Evolutionary conservation across 2,888 invertebrate genomes (phyloP), one percentile per base, ranked within the genome.

Genomic region (Ypsolopha scabrella): DNA sequence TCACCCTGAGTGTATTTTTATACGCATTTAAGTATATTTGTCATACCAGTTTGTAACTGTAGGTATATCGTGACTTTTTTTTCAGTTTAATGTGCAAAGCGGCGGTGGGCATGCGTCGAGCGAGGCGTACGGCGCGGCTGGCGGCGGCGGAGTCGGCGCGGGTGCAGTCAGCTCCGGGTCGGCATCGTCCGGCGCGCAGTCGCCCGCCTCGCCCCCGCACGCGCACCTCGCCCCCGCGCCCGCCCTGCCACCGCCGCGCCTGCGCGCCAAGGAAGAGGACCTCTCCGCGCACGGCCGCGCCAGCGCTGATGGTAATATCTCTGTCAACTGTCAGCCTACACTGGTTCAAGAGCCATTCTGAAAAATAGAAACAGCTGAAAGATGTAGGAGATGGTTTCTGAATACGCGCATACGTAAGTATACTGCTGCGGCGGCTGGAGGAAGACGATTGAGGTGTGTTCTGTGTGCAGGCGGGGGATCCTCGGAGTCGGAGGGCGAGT

Each of bases 181-280:
- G 55, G 80, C 75, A 57, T 80, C 81, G 56, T 80, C 80, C 56
- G 82, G 82, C 59, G 80, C 80, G 67, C 79, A 79, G 71, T 80
- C 80, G 33, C 79, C 80, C 48, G 75, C 67, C 63, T 75, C 74
- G 41, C 81, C 79, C 68, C 68, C 64, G 62, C 63, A 64, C 60
- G 48, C 68, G 60, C 54, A 60, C 54, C 54, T 55, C 57, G 65
- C 58, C 59, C 62, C 57, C 60, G 65, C 58, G 58, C 59, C 54
- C 56, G 64, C 67, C 64, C 71, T 63, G 63, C 72, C 67, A 71
- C 67, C 73, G 60, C 65, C 75, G 59, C 72, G 83, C 54, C 72
- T 81, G 72, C 87, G 89, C 54, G 85, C 90, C 68, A 90, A 91
- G 72, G 90, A 91, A 74, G 90, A 90, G 68, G 89, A 90, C 60